Conservation (phyloP, 2,797 vertebrate genomes). For the Pelodytes ibericus region DNA sequence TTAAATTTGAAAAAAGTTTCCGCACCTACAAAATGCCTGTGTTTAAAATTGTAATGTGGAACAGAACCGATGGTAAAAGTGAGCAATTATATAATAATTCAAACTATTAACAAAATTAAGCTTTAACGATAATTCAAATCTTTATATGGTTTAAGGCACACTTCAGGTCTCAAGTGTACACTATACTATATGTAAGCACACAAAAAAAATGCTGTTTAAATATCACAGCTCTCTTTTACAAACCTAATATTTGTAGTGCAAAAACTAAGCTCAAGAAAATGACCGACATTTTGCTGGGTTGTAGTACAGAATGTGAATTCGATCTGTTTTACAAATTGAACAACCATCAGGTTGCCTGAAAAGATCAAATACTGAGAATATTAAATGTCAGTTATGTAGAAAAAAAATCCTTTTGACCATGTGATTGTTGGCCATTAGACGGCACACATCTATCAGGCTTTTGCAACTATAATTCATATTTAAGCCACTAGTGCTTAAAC, state of each 20-base stretch:
- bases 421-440: conserved; percentile 20
- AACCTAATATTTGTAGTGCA: conserved; percentile 36
- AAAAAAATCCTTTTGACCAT: conserved; percentile 22
- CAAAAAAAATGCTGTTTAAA: conserved; percentile 24
- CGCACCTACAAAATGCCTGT: no score
- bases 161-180: conserved; percentile 3
- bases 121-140: background rate
- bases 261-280: conserved; percentile 37
- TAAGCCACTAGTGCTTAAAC: background rate
- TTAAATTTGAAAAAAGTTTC: no score
- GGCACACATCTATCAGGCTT: background rate
- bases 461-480: conserved; percentile 13
- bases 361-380: conserved; percentile 39
- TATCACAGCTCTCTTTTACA: conserved; percentile 22
- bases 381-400: conserved; percentile 41
- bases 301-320: conserved; percentile 46
- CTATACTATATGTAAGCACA: background rate
- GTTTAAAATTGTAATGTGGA: no score
- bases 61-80: no score
- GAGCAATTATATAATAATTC: no score
- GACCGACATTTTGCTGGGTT: conserved; percentile 36
- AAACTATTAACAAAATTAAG: background rate
- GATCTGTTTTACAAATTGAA: conserved; percentile 47
- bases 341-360: conserved; percentile 40
- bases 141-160: background rate